Percentiles rank a stretch among this genome's conserved stretches.
Evolutionary conservation across 2,888 invertebrate species (phyloP).

Genomic region (Ephialtes manifestator): DNA sequence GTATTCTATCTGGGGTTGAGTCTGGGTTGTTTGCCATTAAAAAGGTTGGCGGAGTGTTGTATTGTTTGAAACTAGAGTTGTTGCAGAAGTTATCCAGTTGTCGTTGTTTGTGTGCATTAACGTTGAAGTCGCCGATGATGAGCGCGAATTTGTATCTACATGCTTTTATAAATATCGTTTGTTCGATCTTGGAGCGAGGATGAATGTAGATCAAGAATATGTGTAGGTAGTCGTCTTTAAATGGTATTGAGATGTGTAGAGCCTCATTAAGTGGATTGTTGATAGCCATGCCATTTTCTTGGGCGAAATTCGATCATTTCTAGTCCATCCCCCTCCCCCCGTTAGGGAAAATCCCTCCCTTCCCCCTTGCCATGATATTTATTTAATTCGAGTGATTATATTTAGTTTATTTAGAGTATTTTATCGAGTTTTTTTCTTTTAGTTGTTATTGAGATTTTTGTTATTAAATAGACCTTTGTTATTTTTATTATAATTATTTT

Average conservation of each 20-base stretch:
- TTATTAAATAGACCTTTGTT: too few relatives aligned
- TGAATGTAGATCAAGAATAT: conserved; percentile 26
- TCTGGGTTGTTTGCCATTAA: conserved; percentile 1
- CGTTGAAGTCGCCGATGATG: conserved; percentile 42
- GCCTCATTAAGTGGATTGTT: conserved; percentile 1
- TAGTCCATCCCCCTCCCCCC: too few relatives aligned
- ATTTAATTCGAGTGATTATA: too few relatives aligned
- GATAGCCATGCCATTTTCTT: conserved; percentile 1
- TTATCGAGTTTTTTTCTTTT: too few relatives aligned
- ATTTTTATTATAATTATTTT: too few relatives aligned
- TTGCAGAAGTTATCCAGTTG: not conserved
- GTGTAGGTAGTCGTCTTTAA: conserved; percentile 6
- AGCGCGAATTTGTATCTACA: conserved; percentile 22
- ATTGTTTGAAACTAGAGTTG: not conserved
- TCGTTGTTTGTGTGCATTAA: conserved; percentile 7
- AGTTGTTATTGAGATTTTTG: too few relatives aligned
- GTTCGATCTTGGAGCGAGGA: not conserved
- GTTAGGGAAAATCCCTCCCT: too few relatives aligned
- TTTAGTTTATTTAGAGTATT: too few relatives aligned
- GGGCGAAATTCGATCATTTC: too few relatives aligned
- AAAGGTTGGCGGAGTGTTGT: not conserved
- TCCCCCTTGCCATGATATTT: too few relatives aligned
- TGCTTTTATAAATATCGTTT: conserved; percentile 29
- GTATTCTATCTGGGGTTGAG: not conserved
- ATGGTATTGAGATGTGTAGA: conserved; percentile 4